Evolutionary conservation across 2,888 invertebrate genomes (phyloP).

Genomic region (Agrypnus murinus): DNA sequence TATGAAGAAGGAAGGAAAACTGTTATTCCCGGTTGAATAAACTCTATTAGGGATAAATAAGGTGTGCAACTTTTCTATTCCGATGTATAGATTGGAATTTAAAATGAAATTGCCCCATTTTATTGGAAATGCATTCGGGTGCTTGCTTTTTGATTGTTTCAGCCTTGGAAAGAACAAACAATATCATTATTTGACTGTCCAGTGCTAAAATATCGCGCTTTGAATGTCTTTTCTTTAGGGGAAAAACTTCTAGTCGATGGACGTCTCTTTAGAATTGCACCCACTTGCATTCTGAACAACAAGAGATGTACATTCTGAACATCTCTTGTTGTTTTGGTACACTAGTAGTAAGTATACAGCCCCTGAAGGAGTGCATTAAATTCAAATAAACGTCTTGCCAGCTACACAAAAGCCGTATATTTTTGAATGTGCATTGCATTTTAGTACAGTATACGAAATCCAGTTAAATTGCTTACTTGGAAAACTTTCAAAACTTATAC

Average conservation of each 20-base stretch:
- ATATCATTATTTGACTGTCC: conserved; percentile 25
- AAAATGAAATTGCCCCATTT: conserved; percentile 33
- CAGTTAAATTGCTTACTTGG: no score
- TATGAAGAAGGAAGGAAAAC: no score
- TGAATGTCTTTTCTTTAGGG: conserved; percentile 11
- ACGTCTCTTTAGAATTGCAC: conserved; percentile 9
- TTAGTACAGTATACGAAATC: conserved; percentile 1
- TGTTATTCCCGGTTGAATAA: conserved; percentile 16
- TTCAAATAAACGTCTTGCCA: conserved; percentile 21
- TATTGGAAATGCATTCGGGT: conserved; percentile 15
- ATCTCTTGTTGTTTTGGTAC: conserved; percentile 7
- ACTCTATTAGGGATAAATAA: conserved; percentile 32
- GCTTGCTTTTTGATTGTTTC: conserved; percentile 22
- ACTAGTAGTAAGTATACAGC: neutral
- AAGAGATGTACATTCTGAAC: neutral
- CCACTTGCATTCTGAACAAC: conserved; percentile 23
- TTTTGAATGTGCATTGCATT: conserved; percentile 16
- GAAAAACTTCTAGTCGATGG: conserved; percentile 5
- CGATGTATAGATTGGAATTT: conserved; percentile 30
- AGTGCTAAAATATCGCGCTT: conserved; percentile 23
- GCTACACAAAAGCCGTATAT: neutral
- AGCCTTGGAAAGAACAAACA: no score
- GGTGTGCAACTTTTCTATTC: conserved; percentile 15
- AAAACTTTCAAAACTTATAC: no score
- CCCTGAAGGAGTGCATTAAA: conserved; percentile 13